Percentiles rank a stretch among this genome's conserved stretches.
Evolutionary conservation across 2,797 vertebrate genomes (phyloP).

Genomic region (Lophius americanus): DNA sequence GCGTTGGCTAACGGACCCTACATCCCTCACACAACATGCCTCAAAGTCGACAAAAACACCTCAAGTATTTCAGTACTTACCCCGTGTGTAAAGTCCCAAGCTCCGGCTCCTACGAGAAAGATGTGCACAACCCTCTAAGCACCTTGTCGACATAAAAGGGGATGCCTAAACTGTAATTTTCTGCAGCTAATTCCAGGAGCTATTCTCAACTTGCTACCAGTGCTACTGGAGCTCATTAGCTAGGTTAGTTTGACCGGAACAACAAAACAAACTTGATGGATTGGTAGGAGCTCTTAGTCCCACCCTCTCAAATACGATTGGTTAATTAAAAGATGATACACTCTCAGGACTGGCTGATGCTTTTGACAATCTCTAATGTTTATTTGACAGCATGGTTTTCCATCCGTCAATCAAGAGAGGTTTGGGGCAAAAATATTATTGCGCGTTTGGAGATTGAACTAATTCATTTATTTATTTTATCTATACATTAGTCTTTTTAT

Average conservation of each 20-base stretch:
- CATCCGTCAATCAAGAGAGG: conserved; percentile 9
- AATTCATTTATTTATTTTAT: no score
- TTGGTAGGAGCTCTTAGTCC: conserved; percentile 41
- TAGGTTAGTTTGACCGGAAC: conserved; percentile 68
- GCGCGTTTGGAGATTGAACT: not conserved
- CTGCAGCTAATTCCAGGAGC: conserved; percentile 57
- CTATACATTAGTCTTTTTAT: no score
- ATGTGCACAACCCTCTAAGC: conserved; percentile 15
- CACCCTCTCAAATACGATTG: conserved; percentile 62
- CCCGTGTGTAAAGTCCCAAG: conserved; percentile 41
- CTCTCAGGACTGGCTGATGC: conserved; percentile 22
- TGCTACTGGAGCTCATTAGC: conserved; percentile 67
- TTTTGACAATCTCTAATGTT: conserved; percentile 35
- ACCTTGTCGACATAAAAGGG: conserved; percentile 30
- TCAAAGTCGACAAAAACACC: conserved; percentile 62
- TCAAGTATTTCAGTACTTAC: conserved; percentile 60
- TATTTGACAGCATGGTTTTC: conserved; percentile 47
- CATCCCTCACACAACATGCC: conserved; percentile 63
- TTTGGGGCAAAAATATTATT: not conserved
- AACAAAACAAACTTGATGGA: conserved; percentile 52
- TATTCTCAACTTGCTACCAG: conserved; percentile 68
- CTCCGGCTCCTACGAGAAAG: conserved; percentile 15
- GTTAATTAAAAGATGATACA: conserved; percentile 12
- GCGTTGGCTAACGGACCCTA: conserved; percentile 63
- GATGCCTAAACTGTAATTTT: conserved; percentile 16